A percentile compares a stretch with the other conserved stretches of the same genome.
Evolutionary conservation across 2,113 vertebrate genomes (phyloP).

Genomic region (Pelecanus crispus): DNA sequence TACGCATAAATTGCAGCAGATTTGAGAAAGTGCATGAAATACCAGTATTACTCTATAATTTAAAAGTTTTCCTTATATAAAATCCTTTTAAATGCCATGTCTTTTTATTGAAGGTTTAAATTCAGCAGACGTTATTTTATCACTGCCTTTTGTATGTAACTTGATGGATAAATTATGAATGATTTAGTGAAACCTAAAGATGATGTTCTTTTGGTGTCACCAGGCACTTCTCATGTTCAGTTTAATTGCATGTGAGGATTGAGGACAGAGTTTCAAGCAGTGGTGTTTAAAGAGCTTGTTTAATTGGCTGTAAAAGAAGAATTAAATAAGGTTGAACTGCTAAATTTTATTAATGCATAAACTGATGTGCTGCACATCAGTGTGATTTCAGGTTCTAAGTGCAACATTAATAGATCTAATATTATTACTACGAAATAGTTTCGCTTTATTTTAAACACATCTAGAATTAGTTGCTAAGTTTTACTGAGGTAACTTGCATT

Average conservation of each 20-base stretch:
- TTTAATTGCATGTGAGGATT: slow-evolving; percentile 61
- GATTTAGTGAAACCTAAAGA: slow-evolving; percentile 17
- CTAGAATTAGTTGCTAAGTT: slow-evolving; percentile 9
- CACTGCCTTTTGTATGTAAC: neutral
- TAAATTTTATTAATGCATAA: slow-evolving; percentile 66
- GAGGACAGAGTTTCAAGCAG: slow-evolving; percentile 49
- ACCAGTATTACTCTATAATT: neutral
- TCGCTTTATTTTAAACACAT: slow-evolving; percentile 39
- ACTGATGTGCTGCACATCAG: slow-evolving; percentile 28
- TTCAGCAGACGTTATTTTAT: slow-evolving; percentile 8
- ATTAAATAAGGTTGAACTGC: slow-evolving; percentile 75
- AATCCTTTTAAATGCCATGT: neutral
- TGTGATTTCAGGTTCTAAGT: slow-evolving; percentile 65
- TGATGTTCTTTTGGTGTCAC: neutral
- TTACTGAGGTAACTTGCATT: slow-evolving; percentile 10
- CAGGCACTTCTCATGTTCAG: slow-evolving; percentile 46
- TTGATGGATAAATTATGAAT: slow-evolving; percentile 25
- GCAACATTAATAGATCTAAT: slow-evolving; percentile 73
- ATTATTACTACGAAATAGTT: slow-evolving; percentile 15
- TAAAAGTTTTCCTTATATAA: neutral
- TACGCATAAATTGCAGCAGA: neutral
- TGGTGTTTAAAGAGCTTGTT: slow-evolving; percentile 70
- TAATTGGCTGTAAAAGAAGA: slow-evolving; percentile 77
- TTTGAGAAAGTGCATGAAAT: neutral
- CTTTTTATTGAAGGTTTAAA: neutral